These are phyloP conservation scores for Dipodomys spectabilis DNA, from an alignment of 2,113 vertebrate species.

Conservation along the genomic window DNA sequence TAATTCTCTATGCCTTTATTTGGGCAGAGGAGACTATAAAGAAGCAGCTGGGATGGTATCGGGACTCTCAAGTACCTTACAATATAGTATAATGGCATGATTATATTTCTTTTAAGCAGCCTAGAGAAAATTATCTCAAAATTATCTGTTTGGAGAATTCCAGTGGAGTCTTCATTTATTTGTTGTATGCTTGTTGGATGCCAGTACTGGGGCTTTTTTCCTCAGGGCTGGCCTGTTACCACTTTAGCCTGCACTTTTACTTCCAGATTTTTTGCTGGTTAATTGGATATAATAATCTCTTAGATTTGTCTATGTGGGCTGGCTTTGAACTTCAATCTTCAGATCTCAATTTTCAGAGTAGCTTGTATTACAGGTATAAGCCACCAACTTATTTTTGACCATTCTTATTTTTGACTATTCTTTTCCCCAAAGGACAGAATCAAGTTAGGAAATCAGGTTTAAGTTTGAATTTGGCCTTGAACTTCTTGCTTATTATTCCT, in stretches of 20 bases:
- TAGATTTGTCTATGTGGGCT: no score
- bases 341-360: no score
- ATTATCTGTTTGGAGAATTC: slow-evolving; percentile 33
- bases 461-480: slow-evolving; percentile 16
- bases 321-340: no score
- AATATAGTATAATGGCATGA: background rate
- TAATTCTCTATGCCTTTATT: slow-evolving; percentile 23
- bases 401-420: slow-evolving; percentile 23
- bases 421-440: background rate
- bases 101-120: slow-evolving; percentile 46
- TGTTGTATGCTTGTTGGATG: no score
- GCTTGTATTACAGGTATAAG: no score
- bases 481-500: slow-evolving; percentile 19
- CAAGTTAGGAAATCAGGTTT: slow-evolving; percentile 15
- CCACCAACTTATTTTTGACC: no score
- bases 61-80: background rate
- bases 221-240: no score
- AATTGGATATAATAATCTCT: no score
- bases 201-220: no score
- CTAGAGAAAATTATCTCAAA: slow-evolving; percentile 5
- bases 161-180: background rate
- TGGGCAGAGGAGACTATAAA: background rate
- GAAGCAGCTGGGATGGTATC: background rate
- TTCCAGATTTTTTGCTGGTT: no score
- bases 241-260: no score